Evolutionary conservation across 2,888 invertebrate genomes (phyloP), one percentile per base, ranked within the genome.

Genomic region (Gymnoscelis rufifasciata): DNA sequence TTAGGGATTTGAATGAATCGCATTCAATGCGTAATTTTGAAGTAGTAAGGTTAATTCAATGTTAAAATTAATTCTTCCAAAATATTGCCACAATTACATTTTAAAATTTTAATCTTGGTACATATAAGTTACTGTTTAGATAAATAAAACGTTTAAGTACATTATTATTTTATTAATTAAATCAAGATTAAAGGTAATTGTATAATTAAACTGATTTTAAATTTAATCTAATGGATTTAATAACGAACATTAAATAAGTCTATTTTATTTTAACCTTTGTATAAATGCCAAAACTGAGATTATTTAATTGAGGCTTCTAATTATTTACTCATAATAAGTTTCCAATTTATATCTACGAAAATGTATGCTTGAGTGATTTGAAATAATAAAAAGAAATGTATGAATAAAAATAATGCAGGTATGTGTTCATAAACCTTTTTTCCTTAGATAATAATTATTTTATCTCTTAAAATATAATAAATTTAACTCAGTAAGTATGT

Each of bases 41-140:
- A 54, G 54, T 66, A 61, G 62, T 68, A 67, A 26, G 52, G 54
- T 61, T 65, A 62, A 68, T 79, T 83, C 77, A 68, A 78, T 77
- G 75, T 80, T 76, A 58, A 71, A 68, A 51, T 55, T 56, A 54
- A 55, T 68, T 84, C 84, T 86, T 87, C 86, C 86, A 86, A 74
- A 76, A 71, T 77, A 79, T 71, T 81, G 83, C 81, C 83, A 83
- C 70, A 69, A 76, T 78, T 77, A 79, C 74, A 78, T 80, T 65
- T 62, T 58, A 60, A 65, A 56, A 55, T 56, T 57, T 68, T 64
- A 71, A 64, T 64, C 64, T 68, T 66, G 62, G 66, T 77, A 68
- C 61, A 38, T 23, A 42, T 54, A 57, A 44, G 59, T 51, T 60
- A 56, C 67, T 59, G 48, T 62, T 56, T 66, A 69, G 60, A 57